Evolutionary conservation across 53 echinoderm and acorn worm genomes (phyloP), one percentile per base, ranked within the genome.

Genomic region (Astropecten irregularis): DNA sequence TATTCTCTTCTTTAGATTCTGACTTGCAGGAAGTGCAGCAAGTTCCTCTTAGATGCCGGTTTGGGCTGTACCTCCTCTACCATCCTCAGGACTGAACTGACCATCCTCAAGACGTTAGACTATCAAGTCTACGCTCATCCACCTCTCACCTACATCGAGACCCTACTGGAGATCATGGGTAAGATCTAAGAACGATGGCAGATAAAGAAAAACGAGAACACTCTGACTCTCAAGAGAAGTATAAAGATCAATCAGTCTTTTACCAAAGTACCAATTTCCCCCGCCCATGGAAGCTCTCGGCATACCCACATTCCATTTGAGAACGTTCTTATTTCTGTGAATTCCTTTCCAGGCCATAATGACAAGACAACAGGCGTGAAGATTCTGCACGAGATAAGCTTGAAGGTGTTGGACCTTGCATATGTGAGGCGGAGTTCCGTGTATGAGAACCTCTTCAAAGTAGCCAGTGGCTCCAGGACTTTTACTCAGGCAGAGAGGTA

Each of bases 81-180:
- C 51, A 81, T 89, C 33, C 56, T 93, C 11, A 71, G 61, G 33
- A 68, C 88, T 2, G 93, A 93, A 35, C 82, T 93, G 23, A 67
- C 84, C 15, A 83, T 93, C 21, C 46, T 93, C 28, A 90, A 93
- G 77, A 93, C 93, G 13, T 31, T 90, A 23, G 71, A 88, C 62
- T 93, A 88, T 31, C 71, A 82, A 9, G 81, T 93, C 33, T 81
- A 82, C 55, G 49, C 59, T 0, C 39, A 61, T 15, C 81, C 87
- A 46, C 88, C 90, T 0, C 72, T 90, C n/a, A 85, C 69, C 13
- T 93, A 93, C 57, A 53, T 93, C 4, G 93, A 93, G 66, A 87
- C 90, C 22, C 71, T 93, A n/a, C 82, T 93, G 4, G 90, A 93
- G 56, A 88, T 93, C 27, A 90, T 93, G 88, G 93, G 92, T 92